phyloP scores from a whole-genome alignment of 2,113 vertebrate genomes.

The Edolisoma coerulescens region DNA sequence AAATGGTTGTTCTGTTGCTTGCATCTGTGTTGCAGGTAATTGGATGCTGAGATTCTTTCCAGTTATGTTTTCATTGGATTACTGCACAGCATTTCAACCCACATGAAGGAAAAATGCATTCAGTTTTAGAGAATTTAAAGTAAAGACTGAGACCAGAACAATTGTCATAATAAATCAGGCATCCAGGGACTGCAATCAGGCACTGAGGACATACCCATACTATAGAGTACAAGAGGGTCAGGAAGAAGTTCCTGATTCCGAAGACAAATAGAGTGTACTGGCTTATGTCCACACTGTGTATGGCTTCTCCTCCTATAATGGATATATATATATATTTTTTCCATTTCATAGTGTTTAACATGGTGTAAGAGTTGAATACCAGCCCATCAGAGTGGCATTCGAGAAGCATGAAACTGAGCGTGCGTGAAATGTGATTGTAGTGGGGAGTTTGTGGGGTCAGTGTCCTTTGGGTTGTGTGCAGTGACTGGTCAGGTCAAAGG shows the following conservation, averaged over 20 bases:
- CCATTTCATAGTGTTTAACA: neutral
- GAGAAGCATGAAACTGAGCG: neutral
- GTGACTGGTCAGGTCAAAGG: neutral
- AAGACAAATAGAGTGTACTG: neutral
- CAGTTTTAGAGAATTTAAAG: neutral
- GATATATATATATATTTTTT: neutral
- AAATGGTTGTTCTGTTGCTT: neutral
- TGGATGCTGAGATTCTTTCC: neutral
- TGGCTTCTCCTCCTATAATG: neutral
- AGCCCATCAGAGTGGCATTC: neutral
- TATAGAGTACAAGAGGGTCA: neutral
- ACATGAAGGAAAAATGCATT: neutral
- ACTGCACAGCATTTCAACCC: neutral
- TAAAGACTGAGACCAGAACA: neutral
- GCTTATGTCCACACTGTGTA: neutral
- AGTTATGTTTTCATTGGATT: neutral
- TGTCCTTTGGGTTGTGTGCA: neutral
- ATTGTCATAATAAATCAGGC: neutral
- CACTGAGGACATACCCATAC: neutral
- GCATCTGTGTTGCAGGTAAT: neutral
- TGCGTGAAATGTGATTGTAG: accelerated
- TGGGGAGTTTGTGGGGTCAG: neutral
- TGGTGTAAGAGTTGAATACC: neutral
- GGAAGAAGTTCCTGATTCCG: neutral
- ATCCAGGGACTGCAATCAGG: neutral